Evolutionary conservation across 2,113 vertebrate genomes (phyloP).

Genomic region (Ibidorhyncha struthersii): DNA sequence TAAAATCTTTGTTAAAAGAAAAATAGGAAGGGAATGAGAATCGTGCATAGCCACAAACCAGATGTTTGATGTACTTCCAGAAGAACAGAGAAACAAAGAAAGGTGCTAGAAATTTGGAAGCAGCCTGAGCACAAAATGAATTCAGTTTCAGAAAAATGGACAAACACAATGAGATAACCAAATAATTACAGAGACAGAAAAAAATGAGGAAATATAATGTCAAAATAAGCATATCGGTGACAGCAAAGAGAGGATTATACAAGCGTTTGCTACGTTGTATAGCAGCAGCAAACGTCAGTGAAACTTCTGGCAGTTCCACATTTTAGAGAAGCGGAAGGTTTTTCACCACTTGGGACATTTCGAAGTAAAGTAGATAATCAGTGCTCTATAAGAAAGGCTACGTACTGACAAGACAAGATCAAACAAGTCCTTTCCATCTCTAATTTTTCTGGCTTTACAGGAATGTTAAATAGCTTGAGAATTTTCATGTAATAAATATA

Average conservation of each 20-base stretch:
- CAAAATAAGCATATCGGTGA: background rate
- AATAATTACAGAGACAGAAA: background rate
- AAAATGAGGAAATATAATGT: background rate
- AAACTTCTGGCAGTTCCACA: background rate
- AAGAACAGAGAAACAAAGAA: slow-evolving; percentile 9
- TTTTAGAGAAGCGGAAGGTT: background rate
- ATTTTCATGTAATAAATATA: slow-evolving; percentile 65
- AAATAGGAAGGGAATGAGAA: slow-evolving; percentile 3
- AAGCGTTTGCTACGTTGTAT: background rate
- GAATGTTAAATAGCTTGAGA: slow-evolving; percentile 72
- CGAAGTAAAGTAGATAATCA: background rate
- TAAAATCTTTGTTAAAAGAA: background rate
- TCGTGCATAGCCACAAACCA: background rate
- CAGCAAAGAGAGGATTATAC: background rate
- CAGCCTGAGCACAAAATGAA: background rate
- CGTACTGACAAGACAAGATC: background rate
- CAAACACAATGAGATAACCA: slow-evolving; percentile 4
- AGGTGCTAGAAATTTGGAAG: slow-evolving; percentile 21
- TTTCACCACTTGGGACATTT: background rate
- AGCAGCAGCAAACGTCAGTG: background rate
- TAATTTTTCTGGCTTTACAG: slow-evolving; percentile 51
- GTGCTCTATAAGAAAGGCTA: background rate
- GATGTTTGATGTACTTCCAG: slow-evolving; percentile 12
- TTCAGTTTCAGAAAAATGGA: background rate
- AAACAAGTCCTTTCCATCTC: slow-evolving; percentile 37